Conservation (phyloP, 2,888 invertebrate genomes). For the Patella caerulea region DNA sequence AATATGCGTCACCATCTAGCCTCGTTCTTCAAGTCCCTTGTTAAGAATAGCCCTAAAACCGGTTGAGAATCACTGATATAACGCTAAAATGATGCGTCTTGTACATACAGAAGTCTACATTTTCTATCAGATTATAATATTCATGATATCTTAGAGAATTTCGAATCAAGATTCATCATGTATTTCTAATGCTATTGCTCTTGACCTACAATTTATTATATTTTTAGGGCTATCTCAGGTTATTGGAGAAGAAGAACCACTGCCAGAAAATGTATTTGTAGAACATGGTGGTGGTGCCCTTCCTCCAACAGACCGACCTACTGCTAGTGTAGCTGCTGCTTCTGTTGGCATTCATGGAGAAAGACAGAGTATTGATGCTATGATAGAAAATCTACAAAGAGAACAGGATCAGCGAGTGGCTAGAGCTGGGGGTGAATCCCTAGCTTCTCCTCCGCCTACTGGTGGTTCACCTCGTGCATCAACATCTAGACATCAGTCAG, state of each 20-base stretch:
- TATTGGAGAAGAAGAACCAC: slow-evolving; percentile 34
- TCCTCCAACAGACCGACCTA: slow-evolving; percentile 4
- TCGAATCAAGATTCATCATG: too few species aligned
- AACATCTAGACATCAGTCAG: slow-evolving; percentile 28
- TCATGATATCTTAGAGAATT: too few species aligned
- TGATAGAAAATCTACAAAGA: slow-evolving; percentile 81
- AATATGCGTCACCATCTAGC: too few species aligned
- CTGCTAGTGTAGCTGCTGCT: slow-evolving; percentile 28
- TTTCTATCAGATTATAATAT: too few species aligned
- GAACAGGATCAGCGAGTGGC: slow-evolving; percentile 70
- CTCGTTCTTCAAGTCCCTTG: too few species aligned
- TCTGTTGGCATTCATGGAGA: slow-evolving; percentile 32
- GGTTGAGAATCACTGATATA: too few species aligned
- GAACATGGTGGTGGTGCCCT: slow-evolving; percentile 16
- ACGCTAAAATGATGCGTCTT: too few species aligned
- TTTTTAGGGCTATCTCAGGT: slow-evolving; percentile 40
- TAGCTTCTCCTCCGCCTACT: slow-evolving; percentile 48
- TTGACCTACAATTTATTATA: too few species aligned
- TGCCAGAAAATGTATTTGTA: slow-evolving; percentile 19
- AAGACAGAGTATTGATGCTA: slow-evolving; percentile 78
- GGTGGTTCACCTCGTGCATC: slow-evolving; percentile 39
- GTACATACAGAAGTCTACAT: too few species aligned
- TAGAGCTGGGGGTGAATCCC: slow-evolving; percentile 47
- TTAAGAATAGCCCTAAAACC: too few species aligned
- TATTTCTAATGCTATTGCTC: too few species aligned